phyloP scores from a whole-genome alignment of 2,888 invertebrate genomes.

The Euzetes globulus region DNA sequence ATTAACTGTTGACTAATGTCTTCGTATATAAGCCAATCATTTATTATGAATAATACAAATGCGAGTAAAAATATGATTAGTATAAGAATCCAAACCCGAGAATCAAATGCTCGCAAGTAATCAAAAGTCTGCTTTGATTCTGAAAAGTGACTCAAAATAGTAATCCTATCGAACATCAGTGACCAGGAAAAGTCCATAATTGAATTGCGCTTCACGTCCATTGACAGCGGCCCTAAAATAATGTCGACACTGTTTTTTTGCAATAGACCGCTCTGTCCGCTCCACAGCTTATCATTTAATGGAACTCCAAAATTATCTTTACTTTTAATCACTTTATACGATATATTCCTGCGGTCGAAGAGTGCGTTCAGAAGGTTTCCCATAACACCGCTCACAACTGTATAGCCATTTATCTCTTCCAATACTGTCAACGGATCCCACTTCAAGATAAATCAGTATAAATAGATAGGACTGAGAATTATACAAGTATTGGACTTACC shows the following conservation, averaged over 20 bases:
- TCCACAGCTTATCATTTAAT: background rate
- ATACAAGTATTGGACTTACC: no score
- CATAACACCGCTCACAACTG: background rate
- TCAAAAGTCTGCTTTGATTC: background rate
- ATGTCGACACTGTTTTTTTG: background rate
- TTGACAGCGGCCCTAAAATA: background rate
- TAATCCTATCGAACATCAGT: background rate
- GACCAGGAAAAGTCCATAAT: slow-evolving; percentile 13
- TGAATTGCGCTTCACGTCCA: background rate
- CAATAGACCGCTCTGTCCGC: background rate
- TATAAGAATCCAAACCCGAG: background rate
- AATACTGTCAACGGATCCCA: no score
- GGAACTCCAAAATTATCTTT: background rate
- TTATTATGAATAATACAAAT: background rate
- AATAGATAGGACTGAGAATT: no score
- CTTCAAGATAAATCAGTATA: no score
- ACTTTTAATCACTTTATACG: background rate
- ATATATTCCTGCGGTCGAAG: background rate
- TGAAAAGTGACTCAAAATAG: background rate
- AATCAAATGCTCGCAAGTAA: background rate
- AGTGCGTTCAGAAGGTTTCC: background rate
- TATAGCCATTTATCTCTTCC: background rate
- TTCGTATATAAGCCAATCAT: background rate
- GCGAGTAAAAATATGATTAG: background rate
- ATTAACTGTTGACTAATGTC: background rate